Conservation (phyloP, 2,113 vertebrate species). For the Cyprinus carpio region DNA sequence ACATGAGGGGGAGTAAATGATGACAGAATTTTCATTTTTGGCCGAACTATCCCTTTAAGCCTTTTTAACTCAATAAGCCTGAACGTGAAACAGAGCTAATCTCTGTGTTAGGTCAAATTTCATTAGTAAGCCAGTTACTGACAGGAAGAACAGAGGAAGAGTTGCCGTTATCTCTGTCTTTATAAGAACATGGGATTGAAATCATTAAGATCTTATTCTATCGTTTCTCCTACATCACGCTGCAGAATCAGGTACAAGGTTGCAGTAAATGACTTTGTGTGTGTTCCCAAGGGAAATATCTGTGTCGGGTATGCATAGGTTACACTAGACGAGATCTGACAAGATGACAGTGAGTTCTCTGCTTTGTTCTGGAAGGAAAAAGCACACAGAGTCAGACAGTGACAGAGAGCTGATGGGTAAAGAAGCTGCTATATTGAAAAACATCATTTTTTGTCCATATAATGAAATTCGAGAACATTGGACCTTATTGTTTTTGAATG, state of each 20-base stretch:
- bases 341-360: constrained; percentile 22
- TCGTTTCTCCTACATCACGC: background rate
- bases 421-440: background rate
- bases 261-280: constrained; percentile 34
- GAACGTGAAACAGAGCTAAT: constrained; percentile 15
- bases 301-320: constrained; percentile 18
- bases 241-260: constrained; percentile 30
- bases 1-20: background rate
- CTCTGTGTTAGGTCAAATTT: background rate
- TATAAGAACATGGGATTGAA: constrained; percentile 16
- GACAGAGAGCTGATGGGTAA: constrained; percentile 55
- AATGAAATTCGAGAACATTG: background rate
- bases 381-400: background rate
- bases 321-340: constrained; percentile 22
- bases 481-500: background rate
- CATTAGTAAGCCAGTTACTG: background rate
- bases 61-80: constrained; percentile 3
- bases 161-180: constrained; percentile 19
- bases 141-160: background rate
- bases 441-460: background rate
- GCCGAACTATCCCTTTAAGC: background rate
- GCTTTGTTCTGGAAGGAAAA: constrained; percentile 28
- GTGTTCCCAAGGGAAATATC: constrained; percentile 39
- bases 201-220: constrained; percentile 31
- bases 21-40: background rate